Evolutionary conservation across 2,888 invertebrate species (phyloP), one percentile per base, ranked within the genome.

Genomic region (Zootermopsis nevadensis): DNA sequence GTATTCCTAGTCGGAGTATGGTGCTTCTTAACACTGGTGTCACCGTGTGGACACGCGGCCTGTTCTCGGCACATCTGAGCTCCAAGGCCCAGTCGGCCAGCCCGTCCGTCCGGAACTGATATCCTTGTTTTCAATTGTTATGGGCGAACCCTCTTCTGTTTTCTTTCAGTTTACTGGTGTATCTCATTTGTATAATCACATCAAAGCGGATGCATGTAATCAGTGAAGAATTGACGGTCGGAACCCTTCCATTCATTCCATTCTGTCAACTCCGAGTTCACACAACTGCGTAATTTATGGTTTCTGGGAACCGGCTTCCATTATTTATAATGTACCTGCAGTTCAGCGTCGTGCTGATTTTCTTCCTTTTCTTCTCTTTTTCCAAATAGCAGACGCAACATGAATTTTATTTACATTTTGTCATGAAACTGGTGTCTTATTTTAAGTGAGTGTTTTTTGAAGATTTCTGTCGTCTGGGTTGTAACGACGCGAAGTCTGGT

Each of bases 121-220:
- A 80, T 80, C 38, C 76, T 83, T 83, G 72, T 83, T 83, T 81
- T 83, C 81, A 83, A 81, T 83, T 83, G 80, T 53, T 33, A 30
- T 55, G 81, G 83, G 83, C 77, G 82, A 82, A 77, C 53, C 72
- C 77, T 60, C n/a, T 19, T 55, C 60, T 48, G 19, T 48, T 60
- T 60, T 60, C n/a, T 27, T 27, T 48, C 48, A n/a, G 66, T 66
- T 66, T 66, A 66, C 66, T 66, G 66, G 33, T 69, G 69, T 69
- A 69, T 33, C 33, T 69, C 69, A 69, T 69, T 69, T 69, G 33
- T 69, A 22, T 69, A 22, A 60, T 38, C 77, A 53, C 77, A 48
- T 19, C 48, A 30, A n/a, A 74, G 74, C 74, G 77, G 82, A 82
- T 77, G 77, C 74, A 42, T 77, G 77, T 77, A 74, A 82, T 82